Base-by-base conservation (phyloP, 2,888 invertebrate genomes). In the Ferdinandea cuprea region DNA sequence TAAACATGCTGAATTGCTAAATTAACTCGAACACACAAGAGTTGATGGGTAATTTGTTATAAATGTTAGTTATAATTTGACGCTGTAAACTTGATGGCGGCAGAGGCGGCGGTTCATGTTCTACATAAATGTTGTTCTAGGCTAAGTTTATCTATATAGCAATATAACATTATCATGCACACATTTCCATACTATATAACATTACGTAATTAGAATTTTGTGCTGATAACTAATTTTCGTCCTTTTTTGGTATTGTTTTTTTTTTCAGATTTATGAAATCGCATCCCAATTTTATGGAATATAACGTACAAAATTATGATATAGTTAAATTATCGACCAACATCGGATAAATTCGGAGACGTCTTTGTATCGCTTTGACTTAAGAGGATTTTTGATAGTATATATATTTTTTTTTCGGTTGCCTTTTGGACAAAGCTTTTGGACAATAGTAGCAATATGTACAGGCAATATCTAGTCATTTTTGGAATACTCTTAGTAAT, bases 401-500 rank as follows among this genome's bases (percentile, higher is more conserved):
- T 7, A 42, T 5, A 7, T 28, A 21, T 4, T 37, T 25, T 37
- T 50, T 9, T 19, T 7, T 42, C 9, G 3, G n/a, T 42, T 42
- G 13, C 9, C 35, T 9, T 13, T 63, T 32, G 8, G 28, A 28
- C 30, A n/a, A 19, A 15, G 13, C 13, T 42, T 19, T 5, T 25
- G 37, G 9, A 44, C 28, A 5, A 40, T 59, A 9, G n/a, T 28
- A 40, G 30, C 83, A 78, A 48, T 61, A 83, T 83, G 83, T 69
- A 78, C 78, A 78, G 73, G 17, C 63, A 65, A 42, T 25, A 73
- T 25, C 54, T 85, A 37, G 54, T 85, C 44, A 56, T 61, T 50
- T 74, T 71, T 65, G 78, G 81, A 61, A 85, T 74, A 61, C 54
- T 86, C 56, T 65, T 86, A 46, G 56, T 65, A 13, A 71, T 86